Evolutionary conservation across 2,113 vertebrate genomes (phyloP).

Genomic region (Sceloporus undulatus): DNA sequence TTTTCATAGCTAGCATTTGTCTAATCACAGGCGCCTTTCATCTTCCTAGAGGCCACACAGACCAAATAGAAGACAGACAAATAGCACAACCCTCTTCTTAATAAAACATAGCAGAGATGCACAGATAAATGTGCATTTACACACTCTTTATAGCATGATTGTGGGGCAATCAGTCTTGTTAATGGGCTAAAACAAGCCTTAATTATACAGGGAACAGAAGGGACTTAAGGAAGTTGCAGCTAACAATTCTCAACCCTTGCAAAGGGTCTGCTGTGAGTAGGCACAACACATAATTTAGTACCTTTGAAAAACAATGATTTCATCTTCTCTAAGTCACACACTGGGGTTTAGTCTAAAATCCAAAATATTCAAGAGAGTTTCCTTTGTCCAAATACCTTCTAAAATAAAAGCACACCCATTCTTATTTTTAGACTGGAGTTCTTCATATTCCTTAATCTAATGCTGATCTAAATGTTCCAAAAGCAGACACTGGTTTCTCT

Average conservation of each 20-base stretch:
- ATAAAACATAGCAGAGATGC: neutral
- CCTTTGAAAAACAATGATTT: neutral
- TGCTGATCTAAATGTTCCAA: slow-evolving; percentile 68
- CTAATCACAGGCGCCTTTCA: slow-evolving; percentile 52
- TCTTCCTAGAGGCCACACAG: slow-evolving; percentile 55
- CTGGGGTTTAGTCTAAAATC: slow-evolving; percentile 28
- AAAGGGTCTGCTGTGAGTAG: neutral
- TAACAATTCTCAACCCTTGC: neutral
- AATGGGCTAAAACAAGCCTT: neutral
- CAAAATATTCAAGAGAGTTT: slow-evolving; percentile 48
- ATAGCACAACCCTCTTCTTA: neutral
- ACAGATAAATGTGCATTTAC: neutral
- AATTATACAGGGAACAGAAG: neutral
- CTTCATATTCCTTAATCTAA: slow-evolving; percentile 61
- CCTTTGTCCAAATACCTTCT: slow-evolving; percentile 57
- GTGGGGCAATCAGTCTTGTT: neutral
- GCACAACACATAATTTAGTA: neutral
- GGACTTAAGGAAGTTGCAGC: neutral
- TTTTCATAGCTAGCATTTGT: slow-evolving; percentile 68
- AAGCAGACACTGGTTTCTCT: slow-evolving; percentile 65
- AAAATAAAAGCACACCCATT: slow-evolving; percentile 41
- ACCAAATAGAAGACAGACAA: slow-evolving; percentile 30
- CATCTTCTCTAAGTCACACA: slow-evolving; percentile 25
- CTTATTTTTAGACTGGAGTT: slow-evolving; percentile 59
- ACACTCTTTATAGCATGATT: slow-evolving; percentile 5